These are phyloP conservation scores for Xerus rutilus DNA, from an alignment of 2,797 vertebrate species.

Conservation along the genomic window DNA sequence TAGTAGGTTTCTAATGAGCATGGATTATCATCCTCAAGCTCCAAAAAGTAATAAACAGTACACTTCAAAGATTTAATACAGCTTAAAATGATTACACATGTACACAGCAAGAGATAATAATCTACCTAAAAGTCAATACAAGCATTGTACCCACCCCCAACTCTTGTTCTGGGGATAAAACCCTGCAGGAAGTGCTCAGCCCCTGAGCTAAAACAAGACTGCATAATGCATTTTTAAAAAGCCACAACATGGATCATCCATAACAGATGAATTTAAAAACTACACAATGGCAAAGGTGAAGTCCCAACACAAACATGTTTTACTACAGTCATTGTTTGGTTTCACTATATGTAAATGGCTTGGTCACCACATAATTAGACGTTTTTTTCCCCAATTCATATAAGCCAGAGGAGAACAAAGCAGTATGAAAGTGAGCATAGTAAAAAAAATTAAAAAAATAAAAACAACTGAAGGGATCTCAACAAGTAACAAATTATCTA, in stretches of 20 bases:
- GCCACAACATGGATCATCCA: not conserved
- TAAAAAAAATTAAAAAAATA: not conserved
- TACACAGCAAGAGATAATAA: not conserved
- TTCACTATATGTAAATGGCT: not conserved
- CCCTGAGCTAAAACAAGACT: not conserved
- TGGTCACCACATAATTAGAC: not conserved
- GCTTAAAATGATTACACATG: slow-evolving; percentile 42
- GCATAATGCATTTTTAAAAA: not conserved
- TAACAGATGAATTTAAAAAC: slow-evolving; percentile 33
- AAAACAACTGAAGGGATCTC: not conserved
- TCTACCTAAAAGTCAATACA: slow-evolving; percentile 20
- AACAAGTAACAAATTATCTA: not conserved
- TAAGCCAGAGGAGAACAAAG: slow-evolving; percentile 11
- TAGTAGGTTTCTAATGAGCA: not conserved
- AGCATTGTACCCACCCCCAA: too few species aligned
- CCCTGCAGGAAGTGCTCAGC: not conserved
- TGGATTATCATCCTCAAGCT: not conserved
- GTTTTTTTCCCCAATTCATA: not conserved
- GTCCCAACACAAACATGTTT: slow-evolving; percentile 18
- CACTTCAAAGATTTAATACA: slow-evolving; percentile 18
- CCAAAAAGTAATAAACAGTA: slow-evolving; percentile 21
- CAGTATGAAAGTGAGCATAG: not conserved
- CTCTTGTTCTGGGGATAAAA: not conserved
- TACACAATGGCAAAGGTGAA: not conserved
- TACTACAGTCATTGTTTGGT: not conserved